phyloP scores from a whole-genome alignment of 1,140 invertebrate genomes.

The Sesamia nonagrioides region DNA sequence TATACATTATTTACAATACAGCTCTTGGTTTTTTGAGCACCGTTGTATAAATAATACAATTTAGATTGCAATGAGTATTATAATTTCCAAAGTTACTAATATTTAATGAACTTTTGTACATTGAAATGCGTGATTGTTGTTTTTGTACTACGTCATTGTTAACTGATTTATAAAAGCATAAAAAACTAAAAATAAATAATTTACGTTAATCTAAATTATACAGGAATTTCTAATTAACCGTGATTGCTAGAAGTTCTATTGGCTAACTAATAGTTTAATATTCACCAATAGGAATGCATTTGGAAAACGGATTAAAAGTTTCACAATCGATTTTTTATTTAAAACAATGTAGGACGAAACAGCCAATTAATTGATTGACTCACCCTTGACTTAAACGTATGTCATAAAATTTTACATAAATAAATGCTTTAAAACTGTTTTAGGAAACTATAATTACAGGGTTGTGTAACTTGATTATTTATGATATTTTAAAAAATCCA shows the following conservation, averaged over 20 bases:
- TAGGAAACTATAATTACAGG: neutral
- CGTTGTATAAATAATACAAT: slow-evolving; percentile 57
- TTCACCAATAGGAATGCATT: slow-evolving; percentile 16
- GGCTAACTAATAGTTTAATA: neutral
- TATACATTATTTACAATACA: slow-evolving; percentile 75
- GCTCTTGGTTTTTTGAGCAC: slow-evolving; percentile 57
- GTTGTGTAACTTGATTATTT: neutral
- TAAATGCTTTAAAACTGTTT: neutral
- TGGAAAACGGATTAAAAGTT: neutral
- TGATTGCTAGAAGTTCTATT: neutral
- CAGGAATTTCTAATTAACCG: slow-evolving; percentile 13
- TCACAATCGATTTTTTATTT: slow-evolving; percentile 28
- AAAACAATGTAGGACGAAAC: slow-evolving; percentile 36
- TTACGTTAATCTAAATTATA: slow-evolving; percentile 37
- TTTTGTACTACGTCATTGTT: slow-evolving; percentile 72
- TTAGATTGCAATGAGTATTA: slow-evolving; percentile 66
- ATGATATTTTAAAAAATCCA: too few relatives aligned
- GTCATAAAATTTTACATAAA: slow-evolving; percentile 19
- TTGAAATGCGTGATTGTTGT: slow-evolving; percentile 65
- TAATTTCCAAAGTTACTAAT: slow-evolving; percentile 52
- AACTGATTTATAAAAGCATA: slow-evolving; percentile 28
- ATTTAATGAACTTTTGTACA: slow-evolving; percentile 69
- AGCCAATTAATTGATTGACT: slow-evolving; percentile 8
- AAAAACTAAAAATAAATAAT: slow-evolving; percentile 41
- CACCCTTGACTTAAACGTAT: neutral